Conservation (phyloP, 2,888 invertebrate genomes). For the Plagodis pulveraria region DNA sequence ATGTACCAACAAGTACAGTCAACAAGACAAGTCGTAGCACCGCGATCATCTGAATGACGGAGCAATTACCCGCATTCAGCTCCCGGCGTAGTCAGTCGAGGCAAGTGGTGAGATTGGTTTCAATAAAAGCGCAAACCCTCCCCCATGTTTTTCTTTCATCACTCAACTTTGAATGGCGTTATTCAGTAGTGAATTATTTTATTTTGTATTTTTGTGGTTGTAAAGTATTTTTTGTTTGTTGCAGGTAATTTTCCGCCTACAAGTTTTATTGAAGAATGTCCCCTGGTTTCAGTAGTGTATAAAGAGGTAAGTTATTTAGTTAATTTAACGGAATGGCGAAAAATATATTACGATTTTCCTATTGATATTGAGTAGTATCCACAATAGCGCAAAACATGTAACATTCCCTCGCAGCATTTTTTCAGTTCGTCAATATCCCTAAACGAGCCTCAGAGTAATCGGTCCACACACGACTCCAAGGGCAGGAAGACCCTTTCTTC, state of each 20-base stretch:
- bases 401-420: no score
- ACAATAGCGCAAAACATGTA: no score
- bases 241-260: conserved; percentile 53
- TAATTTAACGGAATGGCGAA: no score
- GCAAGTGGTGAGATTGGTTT: conserved; percentile 83
- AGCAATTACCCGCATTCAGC: conserved; percentile 82
- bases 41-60: conserved; percentile 81
- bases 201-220: conserved; percentile 20
- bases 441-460: no score
- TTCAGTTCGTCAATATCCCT: no score
- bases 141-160: conserved; percentile 83
- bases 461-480: no score
- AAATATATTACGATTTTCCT: no score
- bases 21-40: conserved; percentile 73
- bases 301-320: no score
- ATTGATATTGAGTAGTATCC: no score
- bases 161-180: conserved; percentile 74
- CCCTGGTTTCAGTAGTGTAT: no score
- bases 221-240: conserved; percentile 48
- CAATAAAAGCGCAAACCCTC: conserved; percentile 82
- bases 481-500: no score
- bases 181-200: conserved; percentile 54
- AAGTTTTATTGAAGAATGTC: no score
- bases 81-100: conserved; percentile 73
- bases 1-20: conserved; percentile 60